These are phyloP conservation scores for Frankliniella fusca DNA, from an alignment of 2,888 invertebrate genomes.

Conservation along the genomic window DNA sequence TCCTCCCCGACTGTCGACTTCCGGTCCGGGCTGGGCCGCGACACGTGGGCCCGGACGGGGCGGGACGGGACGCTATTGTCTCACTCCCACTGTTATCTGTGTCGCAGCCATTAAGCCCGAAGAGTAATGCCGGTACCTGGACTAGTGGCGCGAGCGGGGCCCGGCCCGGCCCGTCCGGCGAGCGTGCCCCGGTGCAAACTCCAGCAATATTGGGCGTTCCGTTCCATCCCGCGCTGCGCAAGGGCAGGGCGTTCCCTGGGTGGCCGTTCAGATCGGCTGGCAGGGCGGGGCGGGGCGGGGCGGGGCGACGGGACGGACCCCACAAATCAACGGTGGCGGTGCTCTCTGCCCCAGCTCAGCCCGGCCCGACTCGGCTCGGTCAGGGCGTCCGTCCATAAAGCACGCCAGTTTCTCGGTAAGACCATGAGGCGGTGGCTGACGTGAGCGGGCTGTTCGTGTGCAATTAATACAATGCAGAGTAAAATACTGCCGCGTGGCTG, in stretches of 20 bases:
- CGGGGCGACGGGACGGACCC: neutral
- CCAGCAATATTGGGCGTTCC: neutral
- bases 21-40: no score
- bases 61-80: no score
- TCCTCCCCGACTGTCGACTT: no score
- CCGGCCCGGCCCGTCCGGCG: neutral
- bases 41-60: no score
- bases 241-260: slow-evolving; percentile 3
- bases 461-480: no score
- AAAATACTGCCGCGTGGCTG: no score
- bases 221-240: neutral
- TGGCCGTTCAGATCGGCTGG: neutral
- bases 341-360: neutral
- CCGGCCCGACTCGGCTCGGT: no score
- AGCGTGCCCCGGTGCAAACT: neutral
- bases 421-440: no score
- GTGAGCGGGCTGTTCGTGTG: no score
- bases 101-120: neutral
- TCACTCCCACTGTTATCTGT: neutral
- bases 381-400: no score
- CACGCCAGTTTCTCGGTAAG: no score
- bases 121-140: neutral
- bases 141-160: neutral
- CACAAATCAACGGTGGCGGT: slow-evolving; percentile 12
- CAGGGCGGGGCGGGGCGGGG: neutral